Evolutionary conservation across 92 coral and sea anemone species (phyloP), one percentile per base, ranked within the genome.

Genomic region (Phenganax marumi): DNA sequence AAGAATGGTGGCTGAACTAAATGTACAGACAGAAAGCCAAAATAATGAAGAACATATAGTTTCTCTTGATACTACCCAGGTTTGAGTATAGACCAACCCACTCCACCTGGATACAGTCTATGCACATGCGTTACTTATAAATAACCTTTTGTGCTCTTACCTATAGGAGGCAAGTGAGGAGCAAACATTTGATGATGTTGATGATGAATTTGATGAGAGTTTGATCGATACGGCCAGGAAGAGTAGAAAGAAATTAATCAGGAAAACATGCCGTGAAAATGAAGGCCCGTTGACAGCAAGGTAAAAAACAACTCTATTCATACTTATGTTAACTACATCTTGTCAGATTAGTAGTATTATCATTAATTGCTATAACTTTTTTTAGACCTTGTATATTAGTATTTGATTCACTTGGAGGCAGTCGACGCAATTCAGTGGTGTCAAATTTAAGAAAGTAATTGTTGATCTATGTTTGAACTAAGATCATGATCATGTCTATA

Each of bases 331-430:
- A n/a, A 47, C 56, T n/a, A 55, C 77, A 11, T 60, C 39, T 74
- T 68, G 14, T 66, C 75, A 55, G 54, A 18, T 52, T 19, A 22
- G 14, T 19, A 22, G 14, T 58, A 52, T 78, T 60, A 6, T 17
- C 23, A 8, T 47, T 14, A 78, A 52, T 13, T 53, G 50, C 22
- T 25, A 8, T n/a, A 77, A 14, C 22, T 85, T 8, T 17, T 55
- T 77, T 52, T 88, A 94, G 98, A 71, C 98, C 98, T 0, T 92
- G 93, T 52, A 89, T 94, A 53, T 78, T 94, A 51, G 85, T 92
- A 17, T 94, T 94, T 68, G 98, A 94, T 74, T 94, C 98, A 6
- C 89, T 94, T 17, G 94, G 94, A 43, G 81, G 85, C 11, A 3
- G 72, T 13, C 84, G 81, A 0, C 85, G 98, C 68, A 57, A 81